phyloP scores from a whole-genome alignment of 2,113 vertebrate genomes.

The Sebastes schlegelii region DNA sequence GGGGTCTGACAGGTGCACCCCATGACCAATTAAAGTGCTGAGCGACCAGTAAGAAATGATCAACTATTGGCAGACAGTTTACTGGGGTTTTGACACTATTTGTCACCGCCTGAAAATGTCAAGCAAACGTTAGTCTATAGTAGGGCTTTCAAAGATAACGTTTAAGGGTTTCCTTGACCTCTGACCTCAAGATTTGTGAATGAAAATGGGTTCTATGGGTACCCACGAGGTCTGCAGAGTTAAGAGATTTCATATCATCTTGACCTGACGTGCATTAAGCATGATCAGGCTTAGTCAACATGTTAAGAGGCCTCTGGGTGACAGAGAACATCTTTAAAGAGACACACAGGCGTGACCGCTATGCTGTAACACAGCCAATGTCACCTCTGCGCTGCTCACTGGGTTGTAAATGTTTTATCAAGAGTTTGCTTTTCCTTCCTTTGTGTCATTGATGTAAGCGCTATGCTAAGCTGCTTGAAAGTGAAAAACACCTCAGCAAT shows the following conservation, averaged over 20 bases:
- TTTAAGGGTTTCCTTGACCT: too few species aligned
- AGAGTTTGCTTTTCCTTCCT: conserved; percentile 44
- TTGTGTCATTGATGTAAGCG: conserved; percentile 53
- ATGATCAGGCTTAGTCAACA: conserved; percentile 5
- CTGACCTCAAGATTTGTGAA: too few species aligned
- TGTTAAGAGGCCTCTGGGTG: conserved; percentile 33
- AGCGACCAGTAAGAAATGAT: conserved; percentile 44
- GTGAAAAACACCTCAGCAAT: conserved; percentile 47
- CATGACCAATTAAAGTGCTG: conserved; percentile 62
- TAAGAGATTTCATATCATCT: conserved; percentile 50
- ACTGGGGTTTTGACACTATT: conserved; percentile 27
- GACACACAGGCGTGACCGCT: conserved; percentile 6
- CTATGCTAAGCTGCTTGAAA: conserved; percentile 55
- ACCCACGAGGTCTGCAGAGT: conserved; percentile 2
- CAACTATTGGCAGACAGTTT: conserved; percentile 58
- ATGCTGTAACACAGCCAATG: conserved; percentile 20
- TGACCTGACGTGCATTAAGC: conserved; percentile 24
- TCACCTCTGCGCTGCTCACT: conserved; percentile 34
- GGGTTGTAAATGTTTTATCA: conserved; percentile 48
- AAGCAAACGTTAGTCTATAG: neutral
- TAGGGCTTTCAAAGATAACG: too few species aligned
- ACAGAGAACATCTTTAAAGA: conserved; percentile 25
- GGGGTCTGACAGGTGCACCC: conserved; percentile 63
- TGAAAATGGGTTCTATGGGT: too few species aligned
- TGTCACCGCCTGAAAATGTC: conserved; percentile 35